Base-by-base conservation (phyloP, 1,140 invertebrate species). In the Caerostris darwini region DNA sequence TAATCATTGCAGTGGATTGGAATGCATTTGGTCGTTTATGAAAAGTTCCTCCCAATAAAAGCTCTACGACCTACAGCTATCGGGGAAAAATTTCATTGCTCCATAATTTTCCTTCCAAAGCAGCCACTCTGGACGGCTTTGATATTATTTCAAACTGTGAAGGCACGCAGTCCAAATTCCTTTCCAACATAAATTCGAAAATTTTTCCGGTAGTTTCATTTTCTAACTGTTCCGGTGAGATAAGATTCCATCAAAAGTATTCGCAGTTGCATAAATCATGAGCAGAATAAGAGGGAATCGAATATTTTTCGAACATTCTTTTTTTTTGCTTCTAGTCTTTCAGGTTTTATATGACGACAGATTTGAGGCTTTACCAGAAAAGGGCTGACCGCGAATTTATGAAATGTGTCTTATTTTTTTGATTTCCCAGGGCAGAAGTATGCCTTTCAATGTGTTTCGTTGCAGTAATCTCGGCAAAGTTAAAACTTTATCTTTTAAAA, bases 171-270 rank as follows among this genome's bases (percentile, higher is more conserved):
- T 1, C 34, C 12, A 82, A 82, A 82, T 82, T 82, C 50, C 57
- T 34, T 54, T 8, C 50, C 56, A 57, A 61, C 90, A 91, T 91
- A 91, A 91, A 91, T 91, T 91, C 58, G 14, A 71, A 82, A 77
- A 91, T 82, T 82, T 34, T 91, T 82, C 57, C 90, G 57, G 57
- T 81, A 82, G 71, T 91, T 91, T 91, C 90, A 61, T 91, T 91
- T 90, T 90, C 67, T 90, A 90, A 90, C 88, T 90, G 88, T 77
- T 71, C 88, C 69, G 54, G 17, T 69, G 69, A 90, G 88, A 90
- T 90, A 90, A 77, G 88, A 90, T 90, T 90, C 88, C 69, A 71
- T 90, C 88, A 90, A 71, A 90, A 57, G 54, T 90, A 90, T 90
- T 57, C 88, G 7, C 61, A 71, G 88, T n/a, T 57, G 67, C 64